Evolutionary conservation across 2,113 vertebrate genomes (phyloP).

Genomic region (Pitta sordida): DNA sequence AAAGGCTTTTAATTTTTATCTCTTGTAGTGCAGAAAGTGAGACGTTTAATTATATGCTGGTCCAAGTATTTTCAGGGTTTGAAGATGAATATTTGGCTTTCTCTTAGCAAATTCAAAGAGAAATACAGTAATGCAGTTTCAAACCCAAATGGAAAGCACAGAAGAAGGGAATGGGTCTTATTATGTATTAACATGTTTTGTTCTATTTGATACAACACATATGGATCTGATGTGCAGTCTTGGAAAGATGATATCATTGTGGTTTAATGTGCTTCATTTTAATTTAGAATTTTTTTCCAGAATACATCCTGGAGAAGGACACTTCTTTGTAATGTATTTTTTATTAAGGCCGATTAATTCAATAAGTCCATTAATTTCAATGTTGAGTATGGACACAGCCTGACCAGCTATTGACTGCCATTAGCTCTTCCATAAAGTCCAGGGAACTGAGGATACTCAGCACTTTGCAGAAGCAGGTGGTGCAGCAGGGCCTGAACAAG

Average conservation of each 20-base stretch:
- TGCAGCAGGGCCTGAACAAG: background rate
- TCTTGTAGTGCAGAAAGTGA: background rate
- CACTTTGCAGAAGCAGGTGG: accelerated
- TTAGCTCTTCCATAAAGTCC: background rate
- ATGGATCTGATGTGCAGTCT: background rate
- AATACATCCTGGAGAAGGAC: background rate
- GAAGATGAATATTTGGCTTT: background rate
- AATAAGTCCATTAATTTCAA: background rate
- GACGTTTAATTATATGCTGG: background rate
- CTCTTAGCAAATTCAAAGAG: background rate
- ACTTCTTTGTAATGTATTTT: background rate
- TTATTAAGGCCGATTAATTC: background rate
- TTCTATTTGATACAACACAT: too few species aligned
- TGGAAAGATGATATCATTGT: background rate
- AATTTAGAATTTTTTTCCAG: background rate
- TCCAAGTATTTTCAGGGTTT: background rate
- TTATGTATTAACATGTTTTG: too few species aligned
- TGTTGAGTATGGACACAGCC: background rate
- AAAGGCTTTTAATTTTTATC: background rate
- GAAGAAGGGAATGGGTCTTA: background rate
- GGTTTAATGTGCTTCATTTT: background rate
- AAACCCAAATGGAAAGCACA: background rate
- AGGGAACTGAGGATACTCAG: background rate
- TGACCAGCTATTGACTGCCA: accelerated
- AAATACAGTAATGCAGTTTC: background rate